Conservation (phyloP, 2,797 vertebrate genomes). For the Crocidura indochinensis region DNA sequence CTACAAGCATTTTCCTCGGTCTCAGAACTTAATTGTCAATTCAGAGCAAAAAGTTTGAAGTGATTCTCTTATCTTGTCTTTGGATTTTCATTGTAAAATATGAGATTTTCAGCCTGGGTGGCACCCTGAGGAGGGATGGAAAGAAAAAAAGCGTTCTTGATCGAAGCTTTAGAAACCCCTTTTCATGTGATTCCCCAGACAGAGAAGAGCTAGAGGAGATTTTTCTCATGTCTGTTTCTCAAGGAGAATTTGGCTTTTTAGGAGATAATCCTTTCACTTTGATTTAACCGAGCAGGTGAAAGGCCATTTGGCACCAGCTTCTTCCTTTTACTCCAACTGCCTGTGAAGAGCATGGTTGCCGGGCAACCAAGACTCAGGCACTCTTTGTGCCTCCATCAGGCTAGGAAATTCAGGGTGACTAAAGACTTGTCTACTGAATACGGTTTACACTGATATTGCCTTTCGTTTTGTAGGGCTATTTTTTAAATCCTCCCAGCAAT, state of each 20-base stretch:
- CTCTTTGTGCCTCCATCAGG: constrained; percentile 69
- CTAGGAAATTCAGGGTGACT: constrained; percentile 66
- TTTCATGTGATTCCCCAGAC: neutral
- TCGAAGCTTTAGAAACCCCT: neutral
- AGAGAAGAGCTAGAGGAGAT: constrained; percentile 3
- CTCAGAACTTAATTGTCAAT: constrained; percentile 4
- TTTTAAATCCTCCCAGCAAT: constrained; percentile 66
- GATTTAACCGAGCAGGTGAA: constrained; percentile 85
- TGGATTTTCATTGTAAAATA: neutral
- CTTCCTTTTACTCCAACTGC: constrained; percentile 83
- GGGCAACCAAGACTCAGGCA: constrained; percentile 79
- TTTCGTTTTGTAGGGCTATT: constrained; percentile 69
- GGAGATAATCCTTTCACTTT: constrained; percentile 73
- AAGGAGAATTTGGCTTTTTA: constrained; percentile 38
- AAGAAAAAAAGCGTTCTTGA: neutral
- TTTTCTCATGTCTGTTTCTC: constrained; percentile 69
- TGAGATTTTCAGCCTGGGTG: neutral
- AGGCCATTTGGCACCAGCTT: constrained; percentile 81
- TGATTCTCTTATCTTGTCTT: neutral
- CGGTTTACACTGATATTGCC: constrained; percentile 72
- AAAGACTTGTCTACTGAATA: constrained; percentile 64
- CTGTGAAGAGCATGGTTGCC: constrained; percentile 79
- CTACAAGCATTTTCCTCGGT: neutral
- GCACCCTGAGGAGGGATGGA: neutral
- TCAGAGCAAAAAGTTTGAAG: neutral